These are phyloP conservation scores for Margaritifera margaritifera DNA, from an alignment of 2,888 invertebrate species.

Conservation along the genomic window DNA sequence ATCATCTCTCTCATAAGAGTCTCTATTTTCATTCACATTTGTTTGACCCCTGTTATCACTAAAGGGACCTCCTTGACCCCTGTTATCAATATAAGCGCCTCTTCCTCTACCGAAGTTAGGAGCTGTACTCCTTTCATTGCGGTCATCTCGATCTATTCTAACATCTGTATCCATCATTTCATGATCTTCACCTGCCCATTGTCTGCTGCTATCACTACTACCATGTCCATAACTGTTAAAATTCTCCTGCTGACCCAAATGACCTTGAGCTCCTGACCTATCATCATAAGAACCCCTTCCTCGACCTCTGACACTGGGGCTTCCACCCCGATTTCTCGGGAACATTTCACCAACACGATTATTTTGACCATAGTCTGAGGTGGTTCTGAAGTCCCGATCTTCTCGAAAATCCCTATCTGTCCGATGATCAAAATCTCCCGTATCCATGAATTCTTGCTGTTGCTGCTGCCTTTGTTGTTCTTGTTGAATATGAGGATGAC, in stretches of 20 bases:
- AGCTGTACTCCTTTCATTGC: too few relatives aligned
- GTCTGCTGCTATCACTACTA: slow-evolving; percentile 2
- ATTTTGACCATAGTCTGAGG: too few relatives aligned
- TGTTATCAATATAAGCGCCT: too few relatives aligned
- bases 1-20: too few relatives aligned
- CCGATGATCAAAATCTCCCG: slow-evolving; percentile 9
- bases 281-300: background rate
- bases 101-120: too few relatives aligned
- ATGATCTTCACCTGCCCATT: slow-evolving; percentile 3
- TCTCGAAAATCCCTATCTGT: background rate
- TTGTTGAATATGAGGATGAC: too few relatives aligned
- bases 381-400: background rate
- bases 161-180: slow-evolving; percentile 1
- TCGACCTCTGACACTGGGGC: background rate
- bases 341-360: too few relatives aligned
- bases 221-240: slow-evolving; percentile 1
- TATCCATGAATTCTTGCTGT: slow-evolving; percentile 4
- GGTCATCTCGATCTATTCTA: too few relatives aligned
- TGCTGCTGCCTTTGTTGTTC: slow-evolving; percentile 1
- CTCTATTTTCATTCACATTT: too few relatives aligned
- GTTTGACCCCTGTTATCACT: too few relatives aligned
- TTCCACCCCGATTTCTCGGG: background rate
- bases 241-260: slow-evolving; percentile 1
- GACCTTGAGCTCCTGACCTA: background rate
- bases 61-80: too few relatives aligned